A percentile compares a stretch with the other conserved stretches of the same genome.
phyloP scores from a whole-genome alignment of 2,888 invertebrate species.

The Apodemia arnacis region DNA sequence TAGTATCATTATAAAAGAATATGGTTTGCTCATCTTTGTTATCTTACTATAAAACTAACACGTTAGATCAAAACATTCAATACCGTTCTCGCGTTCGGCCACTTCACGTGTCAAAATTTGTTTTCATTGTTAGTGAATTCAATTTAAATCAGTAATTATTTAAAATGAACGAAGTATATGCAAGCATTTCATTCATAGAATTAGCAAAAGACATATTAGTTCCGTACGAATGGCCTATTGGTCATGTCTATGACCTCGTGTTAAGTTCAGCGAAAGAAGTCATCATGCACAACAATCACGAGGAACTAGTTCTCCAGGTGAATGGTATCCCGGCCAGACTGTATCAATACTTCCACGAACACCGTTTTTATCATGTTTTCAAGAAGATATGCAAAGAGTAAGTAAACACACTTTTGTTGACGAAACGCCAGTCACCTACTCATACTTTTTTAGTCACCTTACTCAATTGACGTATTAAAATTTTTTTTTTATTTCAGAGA shows the following conservation, averaged over 20 bases:
- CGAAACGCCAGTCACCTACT: slow-evolving; percentile 2
- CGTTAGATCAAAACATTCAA: too few species aligned
- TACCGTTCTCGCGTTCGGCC: too few species aligned
- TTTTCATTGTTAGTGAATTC: too few species aligned
- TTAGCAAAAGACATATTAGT: neutral
- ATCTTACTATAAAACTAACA: too few species aligned
- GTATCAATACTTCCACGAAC: neutral
- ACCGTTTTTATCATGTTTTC: slow-evolving; percentile 17
- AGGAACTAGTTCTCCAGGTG: neutral
- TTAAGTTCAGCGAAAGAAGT: neutral
- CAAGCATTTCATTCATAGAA: neutral
- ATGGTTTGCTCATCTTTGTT: too few species aligned
- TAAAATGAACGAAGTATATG: neutral
- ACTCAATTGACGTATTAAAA: neutral
- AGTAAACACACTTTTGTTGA: neutral
- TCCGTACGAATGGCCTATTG: neutral
- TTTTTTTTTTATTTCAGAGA: neutral
- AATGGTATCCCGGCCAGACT: slow-evolving; percentile 9
- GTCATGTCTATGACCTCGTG: neutral
- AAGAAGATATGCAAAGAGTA: slow-evolving; percentile 4
- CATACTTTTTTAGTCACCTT: too few species aligned
- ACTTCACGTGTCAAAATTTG: too few species aligned
- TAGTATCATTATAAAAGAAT: too few species aligned
- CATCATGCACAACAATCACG: neutral
- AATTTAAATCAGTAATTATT: too few species aligned